These are phyloP conservation scores for Polyodon spathula DNA, from an alignment of 2,113 vertebrate genomes.

Conservation along the genomic window DNA sequence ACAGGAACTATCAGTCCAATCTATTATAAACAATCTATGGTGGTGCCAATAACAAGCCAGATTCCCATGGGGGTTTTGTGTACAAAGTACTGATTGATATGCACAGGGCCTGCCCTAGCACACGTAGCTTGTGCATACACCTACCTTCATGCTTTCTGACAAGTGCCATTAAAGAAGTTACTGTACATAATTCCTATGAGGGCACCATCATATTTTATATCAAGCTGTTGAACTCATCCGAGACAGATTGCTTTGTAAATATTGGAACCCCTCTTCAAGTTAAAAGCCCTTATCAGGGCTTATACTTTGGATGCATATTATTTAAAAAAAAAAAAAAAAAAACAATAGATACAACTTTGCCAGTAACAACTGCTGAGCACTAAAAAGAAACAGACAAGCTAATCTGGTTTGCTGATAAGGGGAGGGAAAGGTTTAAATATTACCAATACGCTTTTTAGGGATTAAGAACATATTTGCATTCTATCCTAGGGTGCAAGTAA, in stretches of 20 bases:
- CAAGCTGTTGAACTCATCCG: no score
- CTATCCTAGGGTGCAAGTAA: no score
- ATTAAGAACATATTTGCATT: no score
- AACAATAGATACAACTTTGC: background rate
- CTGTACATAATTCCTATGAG: constrained; percentile 5
- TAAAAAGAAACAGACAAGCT: no score
- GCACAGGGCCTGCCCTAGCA: background rate
- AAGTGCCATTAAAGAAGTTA: background rate
- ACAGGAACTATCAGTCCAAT: background rate
- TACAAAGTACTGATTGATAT: background rate
- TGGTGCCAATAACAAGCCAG: background rate
- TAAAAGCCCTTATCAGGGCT: no score
- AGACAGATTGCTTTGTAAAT: no score
- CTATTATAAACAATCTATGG: background rate
- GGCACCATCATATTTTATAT: background rate
- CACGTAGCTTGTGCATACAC: background rate
- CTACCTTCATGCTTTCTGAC: background rate
- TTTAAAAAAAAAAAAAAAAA: background rate
- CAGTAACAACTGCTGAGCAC: no score
- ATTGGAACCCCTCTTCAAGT: no score
- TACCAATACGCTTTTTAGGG: no score
- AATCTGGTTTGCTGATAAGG: no score
- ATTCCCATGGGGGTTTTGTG: background rate
- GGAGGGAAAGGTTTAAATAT: no score
- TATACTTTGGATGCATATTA: background rate